These are phyloP conservation scores for Gymnarchus niloticus DNA, from an alignment of 2,113 vertebrate species.

Conservation along the genomic window DNA sequence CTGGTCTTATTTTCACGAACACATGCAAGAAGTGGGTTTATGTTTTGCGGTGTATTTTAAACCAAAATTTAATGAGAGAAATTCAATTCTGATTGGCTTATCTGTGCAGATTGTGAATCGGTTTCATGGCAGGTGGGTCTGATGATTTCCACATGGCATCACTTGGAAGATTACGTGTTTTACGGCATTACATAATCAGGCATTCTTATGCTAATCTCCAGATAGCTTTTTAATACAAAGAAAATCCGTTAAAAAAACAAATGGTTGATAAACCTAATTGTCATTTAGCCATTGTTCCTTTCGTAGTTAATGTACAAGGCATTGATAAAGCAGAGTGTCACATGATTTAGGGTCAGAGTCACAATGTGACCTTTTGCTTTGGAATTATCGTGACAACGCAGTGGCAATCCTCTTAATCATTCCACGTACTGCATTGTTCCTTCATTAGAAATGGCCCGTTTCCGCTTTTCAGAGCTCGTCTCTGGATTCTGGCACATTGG, in stretches of 20 bases:
- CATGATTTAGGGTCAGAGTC: neutral
- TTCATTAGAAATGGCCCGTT: neutral
- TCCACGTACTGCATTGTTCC: neutral
- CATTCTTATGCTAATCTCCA: constrained; percentile 11
- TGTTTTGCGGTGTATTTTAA: neutral
- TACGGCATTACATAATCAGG: neutral
- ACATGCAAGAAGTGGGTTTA: neutral
- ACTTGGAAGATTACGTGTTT: neutral
- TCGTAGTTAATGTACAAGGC: neutral
- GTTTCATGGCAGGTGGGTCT: neutral
- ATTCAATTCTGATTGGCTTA: neutral
- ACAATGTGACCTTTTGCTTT: neutral
- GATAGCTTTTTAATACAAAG: neutral
- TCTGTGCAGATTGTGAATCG: neutral
- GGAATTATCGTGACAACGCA: neutral
- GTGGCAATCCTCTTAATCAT: neutral
- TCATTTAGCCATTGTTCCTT: neutral
- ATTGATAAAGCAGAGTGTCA: neutral
- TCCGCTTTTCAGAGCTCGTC: neutral
- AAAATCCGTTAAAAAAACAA: neutral
- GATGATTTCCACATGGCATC: neutral
- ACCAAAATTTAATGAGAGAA: no score
- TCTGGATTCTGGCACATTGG: neutral
- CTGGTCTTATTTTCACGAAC: neutral
- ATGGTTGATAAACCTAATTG: neutral